These are phyloP conservation scores for Acleris literana DNA, from an alignment of 2,888 invertebrate genomes.

Conservation along the genomic window DNA sequence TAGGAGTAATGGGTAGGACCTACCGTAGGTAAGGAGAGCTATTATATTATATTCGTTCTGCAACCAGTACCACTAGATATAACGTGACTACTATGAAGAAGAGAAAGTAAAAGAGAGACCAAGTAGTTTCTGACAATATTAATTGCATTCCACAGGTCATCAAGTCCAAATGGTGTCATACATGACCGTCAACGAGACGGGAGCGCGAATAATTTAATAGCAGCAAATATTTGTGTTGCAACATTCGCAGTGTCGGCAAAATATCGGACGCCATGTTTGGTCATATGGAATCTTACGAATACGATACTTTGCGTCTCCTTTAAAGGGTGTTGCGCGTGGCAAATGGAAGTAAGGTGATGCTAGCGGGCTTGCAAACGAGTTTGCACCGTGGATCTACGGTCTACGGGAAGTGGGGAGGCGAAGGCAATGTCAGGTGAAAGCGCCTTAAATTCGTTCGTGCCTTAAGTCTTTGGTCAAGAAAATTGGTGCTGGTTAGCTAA, in stretches of 20 bases:
- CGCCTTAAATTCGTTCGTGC: slow-evolving; percentile 72
- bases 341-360: slow-evolving; percentile 35
- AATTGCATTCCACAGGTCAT: slow-evolving; percentile 30
- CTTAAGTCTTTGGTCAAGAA: slow-evolving; percentile 62
- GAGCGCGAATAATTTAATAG: slow-evolving; percentile 23
- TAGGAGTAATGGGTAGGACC: too few relatives aligned
- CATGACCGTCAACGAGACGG: slow-evolving; percentile 24
- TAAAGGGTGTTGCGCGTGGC: not conserved
- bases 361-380: slow-evolving; percentile 51
- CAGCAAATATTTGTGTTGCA: slow-evolving; percentile 20
- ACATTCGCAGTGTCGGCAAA: slow-evolving; percentile 13
- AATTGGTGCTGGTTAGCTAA: slow-evolving; percentile 33
- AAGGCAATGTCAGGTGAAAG: slow-evolving; percentile 66
- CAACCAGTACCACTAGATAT: too few relatives aligned
- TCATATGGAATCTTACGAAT: slow-evolving; percentile 3
- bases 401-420: slow-evolving; percentile 42
- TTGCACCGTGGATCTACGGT: slow-evolving; percentile 46
- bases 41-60: too few relatives aligned
- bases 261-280: slow-evolving; percentile 14
- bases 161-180: slow-evolving; percentile 29
- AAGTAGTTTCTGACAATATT: slow-evolving; percentile 24
- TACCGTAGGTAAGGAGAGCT: too few relatives aligned
- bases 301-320: not conserved
- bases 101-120: not conserved
- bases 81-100: too few relatives aligned